Evolutionary conservation across 2,888 invertebrate species (phyloP).

Genomic region (Dione vanillae): DNA sequence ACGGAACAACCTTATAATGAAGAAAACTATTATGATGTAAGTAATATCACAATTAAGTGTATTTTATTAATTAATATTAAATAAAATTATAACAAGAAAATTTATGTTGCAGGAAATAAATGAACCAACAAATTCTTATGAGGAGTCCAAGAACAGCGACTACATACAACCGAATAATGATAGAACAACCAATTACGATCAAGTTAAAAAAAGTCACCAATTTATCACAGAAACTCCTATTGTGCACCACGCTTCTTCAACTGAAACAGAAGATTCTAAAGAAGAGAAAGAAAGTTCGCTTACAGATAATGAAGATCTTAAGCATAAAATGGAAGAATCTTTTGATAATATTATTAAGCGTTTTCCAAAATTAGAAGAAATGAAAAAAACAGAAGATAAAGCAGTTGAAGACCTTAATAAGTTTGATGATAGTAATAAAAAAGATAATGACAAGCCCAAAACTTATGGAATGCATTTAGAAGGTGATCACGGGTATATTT

Average conservation of each 20-base stretch:
- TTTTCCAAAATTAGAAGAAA: conserved; percentile 12
- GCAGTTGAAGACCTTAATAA: conserved; percentile 9
- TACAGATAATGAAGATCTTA: conserved; percentile 20
- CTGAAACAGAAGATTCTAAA: background rate
- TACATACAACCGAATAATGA: background rate
- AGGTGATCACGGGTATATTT: conserved; percentile 40
- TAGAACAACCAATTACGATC: background rate
- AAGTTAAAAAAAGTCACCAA: too few relatives aligned
- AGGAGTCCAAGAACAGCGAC: background rate
- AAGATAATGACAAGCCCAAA: conserved; percentile 11
- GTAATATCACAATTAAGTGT: background rate
- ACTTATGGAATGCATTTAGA: conserved; percentile 40
- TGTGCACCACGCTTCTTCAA: background rate
- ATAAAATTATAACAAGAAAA: too few relatives aligned
- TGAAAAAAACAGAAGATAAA: background rate
- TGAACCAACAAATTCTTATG: background rate
- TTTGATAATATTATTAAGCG: conserved; percentile 28
- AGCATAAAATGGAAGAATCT: conserved; percentile 34
- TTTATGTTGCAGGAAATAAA: background rate
- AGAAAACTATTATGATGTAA: conserved; percentile 2
- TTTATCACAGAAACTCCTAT: too few relatives aligned
- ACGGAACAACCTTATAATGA: background rate
- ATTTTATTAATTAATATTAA: background rate
- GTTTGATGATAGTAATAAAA: background rate
- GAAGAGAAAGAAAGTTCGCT: background rate